Percentiles rank a stretch among this genome's conserved stretches.
Conservation (phyloP, 2,113 vertebrate genomes). For the Arizona elegans region DNA sequence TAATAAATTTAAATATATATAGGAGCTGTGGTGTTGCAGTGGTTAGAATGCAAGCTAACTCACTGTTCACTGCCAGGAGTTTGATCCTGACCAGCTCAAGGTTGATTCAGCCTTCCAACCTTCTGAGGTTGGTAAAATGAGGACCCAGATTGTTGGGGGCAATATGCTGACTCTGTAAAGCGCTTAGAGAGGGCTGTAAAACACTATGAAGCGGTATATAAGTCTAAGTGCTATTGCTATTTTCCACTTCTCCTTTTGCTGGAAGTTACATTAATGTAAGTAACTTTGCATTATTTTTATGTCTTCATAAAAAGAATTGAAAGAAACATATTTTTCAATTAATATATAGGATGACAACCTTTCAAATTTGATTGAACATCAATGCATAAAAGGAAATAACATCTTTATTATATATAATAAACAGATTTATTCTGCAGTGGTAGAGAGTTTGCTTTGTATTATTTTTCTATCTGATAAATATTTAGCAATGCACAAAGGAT, state of each 20-base stretch:
- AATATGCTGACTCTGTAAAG: not conserved
- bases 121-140: not conserved
- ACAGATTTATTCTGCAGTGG: not conserved
- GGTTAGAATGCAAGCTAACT: too few relatives aligned
- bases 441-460: not conserved
- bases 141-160: not conserved
- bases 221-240: not conserved
- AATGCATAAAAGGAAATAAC: not conserved
- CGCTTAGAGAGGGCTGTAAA: not conserved
- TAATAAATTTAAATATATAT: conserved; percentile 7
- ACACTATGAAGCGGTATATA: not conserved
- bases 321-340: not conserved
- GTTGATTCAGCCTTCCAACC: not conserved
- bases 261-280: not conserved
- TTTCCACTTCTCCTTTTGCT: not conserved
- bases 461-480: not conserved
- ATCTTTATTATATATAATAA: not conserved
- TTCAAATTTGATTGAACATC: not conserved
- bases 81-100: not conserved
- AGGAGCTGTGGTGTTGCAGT: not conserved
- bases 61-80: too few relatives aligned
- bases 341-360: not conserved
- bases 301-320: not conserved
- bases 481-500: not conserved
- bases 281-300: not conserved